These are phyloP conservation scores for Hippopotamus amphibius DNA, from an alignment of 2,113 vertebrate genomes.

Conservation along the genomic window DNA sequence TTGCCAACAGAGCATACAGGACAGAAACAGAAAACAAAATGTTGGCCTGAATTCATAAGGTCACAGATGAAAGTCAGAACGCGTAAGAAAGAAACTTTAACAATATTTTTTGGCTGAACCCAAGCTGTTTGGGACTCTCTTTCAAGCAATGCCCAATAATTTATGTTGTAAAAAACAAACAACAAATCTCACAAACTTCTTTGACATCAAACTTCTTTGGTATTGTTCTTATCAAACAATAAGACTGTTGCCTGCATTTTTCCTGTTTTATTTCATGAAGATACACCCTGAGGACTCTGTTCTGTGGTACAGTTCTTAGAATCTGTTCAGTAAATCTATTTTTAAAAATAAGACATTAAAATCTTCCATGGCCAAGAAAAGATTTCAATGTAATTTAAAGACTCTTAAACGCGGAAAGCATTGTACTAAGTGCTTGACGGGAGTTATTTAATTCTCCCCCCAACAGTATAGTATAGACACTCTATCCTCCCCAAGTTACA, in stretches of 20 bases:
- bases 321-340: neutral
- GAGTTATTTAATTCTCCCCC: neutral
- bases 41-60: neutral
- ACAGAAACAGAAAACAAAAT: neutral
- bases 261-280: neutral
- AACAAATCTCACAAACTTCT: neutral
- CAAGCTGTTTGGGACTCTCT: neutral
- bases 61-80: neutral
- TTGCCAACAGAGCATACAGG: neutral
- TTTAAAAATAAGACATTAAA: neutral
- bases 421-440: neutral
- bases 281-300: neutral
- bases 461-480: too few species aligned
- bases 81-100: neutral
- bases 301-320: neutral
- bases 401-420: neutral
- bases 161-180: neutral
- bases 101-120: neutral
- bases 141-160: constrained; percentile 4
- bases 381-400: neutral
- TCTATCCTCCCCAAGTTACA: neutral
- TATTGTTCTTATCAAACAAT: neutral
- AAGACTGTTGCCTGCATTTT: neutral
- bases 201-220: neutral
- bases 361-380: neutral